Conservation (phyloP, 2,797 vertebrate genomes). For the Anomalospiza imberbis region DNA sequence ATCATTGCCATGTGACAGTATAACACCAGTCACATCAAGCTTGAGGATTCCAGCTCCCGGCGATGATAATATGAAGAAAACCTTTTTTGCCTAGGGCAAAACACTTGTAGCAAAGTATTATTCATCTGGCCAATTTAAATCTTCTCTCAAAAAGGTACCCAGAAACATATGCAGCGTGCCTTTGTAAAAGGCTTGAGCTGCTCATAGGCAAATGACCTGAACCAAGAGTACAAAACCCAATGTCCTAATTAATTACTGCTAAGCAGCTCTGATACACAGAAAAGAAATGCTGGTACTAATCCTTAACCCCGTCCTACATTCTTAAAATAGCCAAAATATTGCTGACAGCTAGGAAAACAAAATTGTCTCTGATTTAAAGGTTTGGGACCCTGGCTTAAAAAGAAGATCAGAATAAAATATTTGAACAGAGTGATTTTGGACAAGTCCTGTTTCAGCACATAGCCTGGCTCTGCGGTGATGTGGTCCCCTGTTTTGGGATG, state of each 20-base stretch:
- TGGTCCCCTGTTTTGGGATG: not conserved
- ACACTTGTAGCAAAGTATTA: conserved; percentile 82
- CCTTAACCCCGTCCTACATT: conserved; percentile 82
- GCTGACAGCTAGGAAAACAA: conserved; percentile 77
- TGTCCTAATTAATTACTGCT: conserved; percentile 86
- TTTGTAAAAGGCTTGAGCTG: conserved; percentile 76
- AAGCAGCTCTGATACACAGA: conserved; percentile 82
- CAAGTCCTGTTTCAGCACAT: not conserved
- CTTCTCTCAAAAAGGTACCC: conserved; percentile 79
- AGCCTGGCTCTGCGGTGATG: rapidly evolving
- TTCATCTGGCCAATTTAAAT: conserved; percentile 83
- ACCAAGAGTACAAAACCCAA: conserved; percentile 80
- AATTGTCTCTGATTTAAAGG: conserved; percentile 63
- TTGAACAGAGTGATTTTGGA: not conserved
- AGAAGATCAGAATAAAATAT: not conserved
- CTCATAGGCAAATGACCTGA: conserved; percentile 84
- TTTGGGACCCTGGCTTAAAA: conserved; percentile 1
- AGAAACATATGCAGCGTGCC: conserved; percentile 81
- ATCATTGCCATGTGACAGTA: conserved; percentile 81
- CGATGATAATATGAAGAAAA: conserved; percentile 77
- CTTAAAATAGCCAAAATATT: conserved; percentile 83
- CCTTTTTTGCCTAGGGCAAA: conserved; percentile 80
- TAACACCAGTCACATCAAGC: conserved; percentile 78
- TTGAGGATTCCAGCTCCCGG: conserved; percentile 75
- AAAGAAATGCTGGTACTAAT: conserved; percentile 80